These are phyloP conservation scores for Typhlomys cinereus DNA, from an alignment of 2,113 vertebrate species.

Conservation along the genomic window DNA sequence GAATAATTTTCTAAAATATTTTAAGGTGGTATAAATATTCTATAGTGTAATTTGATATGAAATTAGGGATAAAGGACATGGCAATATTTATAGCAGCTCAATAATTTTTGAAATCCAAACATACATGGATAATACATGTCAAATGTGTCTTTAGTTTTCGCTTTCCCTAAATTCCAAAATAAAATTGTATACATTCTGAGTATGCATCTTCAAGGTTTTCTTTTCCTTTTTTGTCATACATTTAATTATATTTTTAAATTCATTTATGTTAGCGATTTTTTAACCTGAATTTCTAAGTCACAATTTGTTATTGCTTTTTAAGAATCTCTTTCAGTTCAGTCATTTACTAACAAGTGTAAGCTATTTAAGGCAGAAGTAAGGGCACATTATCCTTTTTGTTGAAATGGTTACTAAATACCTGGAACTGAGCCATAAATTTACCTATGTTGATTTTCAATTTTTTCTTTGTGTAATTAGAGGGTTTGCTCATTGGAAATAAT, in stretches of 20 bases:
- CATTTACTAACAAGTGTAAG: conserved; percentile 62
- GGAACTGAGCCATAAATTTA: conserved; percentile 25
- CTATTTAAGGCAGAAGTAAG: conserved; percentile 52
- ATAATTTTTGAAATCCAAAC: conserved; percentile 16
- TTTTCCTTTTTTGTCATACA: neutral
- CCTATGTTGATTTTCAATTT: conserved; percentile 51
- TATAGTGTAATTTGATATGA: neutral
- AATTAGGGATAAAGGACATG: conserved; percentile 3
- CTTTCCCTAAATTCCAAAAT: conserved; percentile 45
- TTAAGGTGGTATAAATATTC: conserved; percentile 18
- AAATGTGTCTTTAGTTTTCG: conserved; percentile 37
- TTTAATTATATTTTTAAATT: neutral
- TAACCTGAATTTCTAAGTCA: conserved; percentile 14
- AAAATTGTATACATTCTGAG: neutral
- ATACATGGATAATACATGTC: neutral
- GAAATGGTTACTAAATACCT: conserved; percentile 45
- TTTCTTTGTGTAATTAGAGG: conserved; percentile 55
- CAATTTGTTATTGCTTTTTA: neutral
- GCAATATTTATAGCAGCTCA: conserved; percentile 24
- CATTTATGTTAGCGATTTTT: conserved; percentile 5
- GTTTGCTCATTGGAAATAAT: neutral
- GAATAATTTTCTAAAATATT: conserved; percentile 49
- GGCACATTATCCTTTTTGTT: conserved; percentile 51
- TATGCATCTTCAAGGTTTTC: neutral
- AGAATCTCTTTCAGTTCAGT: conserved; percentile 59